Evolutionary conservation across 2,888 invertebrate genomes (phyloP).

Genomic region (Stenurella melanura): DNA sequence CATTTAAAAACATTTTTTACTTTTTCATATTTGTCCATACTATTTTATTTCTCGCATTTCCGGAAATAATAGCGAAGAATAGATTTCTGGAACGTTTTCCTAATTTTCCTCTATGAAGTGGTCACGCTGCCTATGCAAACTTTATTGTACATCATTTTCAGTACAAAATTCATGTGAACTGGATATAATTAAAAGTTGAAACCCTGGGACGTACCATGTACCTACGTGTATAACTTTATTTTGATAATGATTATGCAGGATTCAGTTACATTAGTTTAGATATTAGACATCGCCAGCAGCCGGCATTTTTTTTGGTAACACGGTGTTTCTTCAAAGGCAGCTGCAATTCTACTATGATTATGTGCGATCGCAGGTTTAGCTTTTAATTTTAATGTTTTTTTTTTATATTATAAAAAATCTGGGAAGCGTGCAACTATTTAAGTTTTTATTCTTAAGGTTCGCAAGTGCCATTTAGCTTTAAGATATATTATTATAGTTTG

Average conservation of each 20-base stretch:
- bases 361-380: not conserved
- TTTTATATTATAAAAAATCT: constrained; percentile 13
- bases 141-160: no score
- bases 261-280: constrained; percentile 1
- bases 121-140: no score
- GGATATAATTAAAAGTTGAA: no score
- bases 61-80: no score
- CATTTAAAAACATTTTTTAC: no score
- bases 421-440: constrained; percentile 21
- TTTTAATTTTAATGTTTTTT: not conserved
- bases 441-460: constrained; percentile 25
- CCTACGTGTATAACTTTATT: not conserved
- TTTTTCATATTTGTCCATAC: no score
- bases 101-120: no score
- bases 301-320: constrained; percentile 18
- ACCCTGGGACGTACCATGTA: no score
- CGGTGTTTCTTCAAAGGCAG: constrained; percentile 18
- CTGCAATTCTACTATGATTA: not conserved
- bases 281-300: constrained; percentile 5
- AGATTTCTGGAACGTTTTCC: no score
- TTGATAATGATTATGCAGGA: constrained; percentile 15
- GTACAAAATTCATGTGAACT: no score
- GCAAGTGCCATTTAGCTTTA: constrained; percentile 36
- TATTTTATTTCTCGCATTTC: no score
- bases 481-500: not conserved